phyloP scores from a whole-genome alignment of 2,888 invertebrate genomes.

The Uropetala carovei region DNA sequence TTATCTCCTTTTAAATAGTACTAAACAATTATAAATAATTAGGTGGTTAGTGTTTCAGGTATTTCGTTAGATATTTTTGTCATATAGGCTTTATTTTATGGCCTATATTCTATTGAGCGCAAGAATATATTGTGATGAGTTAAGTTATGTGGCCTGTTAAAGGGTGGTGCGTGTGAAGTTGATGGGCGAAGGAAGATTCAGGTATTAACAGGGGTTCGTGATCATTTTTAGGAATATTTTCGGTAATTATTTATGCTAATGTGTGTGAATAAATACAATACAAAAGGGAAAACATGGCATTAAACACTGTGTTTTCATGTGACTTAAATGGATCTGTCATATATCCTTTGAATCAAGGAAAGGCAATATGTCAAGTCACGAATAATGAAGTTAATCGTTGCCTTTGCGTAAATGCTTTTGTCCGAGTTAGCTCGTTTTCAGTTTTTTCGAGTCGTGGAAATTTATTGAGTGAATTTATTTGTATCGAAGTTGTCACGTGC shows the following conservation, averaged over 20 bases:
- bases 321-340: slow-evolving; percentile 27
- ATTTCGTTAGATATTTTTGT: neutral
- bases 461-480: neutral
- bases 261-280: slow-evolving; percentile 19
- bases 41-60: neutral
- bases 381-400: slow-evolving; percentile 27
- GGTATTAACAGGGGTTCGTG: slow-evolving; percentile 56
- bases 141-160: slow-evolving; percentile 62
- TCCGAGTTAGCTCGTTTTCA: neutral
- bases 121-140: slow-evolving; percentile 58
- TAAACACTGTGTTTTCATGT: neutral
- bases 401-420: neutral
- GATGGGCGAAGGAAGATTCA: slow-evolving; percentile 60
- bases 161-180: slow-evolving; percentile 64
- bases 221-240: slow-evolving; percentile 52
- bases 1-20: neutral
- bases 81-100: neutral
- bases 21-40: slow-evolving; percentile 21
- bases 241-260: slow-evolving; percentile 16
- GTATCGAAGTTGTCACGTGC: slow-evolving; percentile 41
- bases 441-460: neutral
- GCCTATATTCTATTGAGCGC: slow-evolving; percentile 37
- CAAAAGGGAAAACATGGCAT: neutral
- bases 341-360: neutral
- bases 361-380: slow-evolving; percentile 64